Percentiles rank a stretch among this genome's conserved stretches.
Conservation (phyloP, 2,113 vertebrate species). For the Corythaixoides concolor region DNA sequence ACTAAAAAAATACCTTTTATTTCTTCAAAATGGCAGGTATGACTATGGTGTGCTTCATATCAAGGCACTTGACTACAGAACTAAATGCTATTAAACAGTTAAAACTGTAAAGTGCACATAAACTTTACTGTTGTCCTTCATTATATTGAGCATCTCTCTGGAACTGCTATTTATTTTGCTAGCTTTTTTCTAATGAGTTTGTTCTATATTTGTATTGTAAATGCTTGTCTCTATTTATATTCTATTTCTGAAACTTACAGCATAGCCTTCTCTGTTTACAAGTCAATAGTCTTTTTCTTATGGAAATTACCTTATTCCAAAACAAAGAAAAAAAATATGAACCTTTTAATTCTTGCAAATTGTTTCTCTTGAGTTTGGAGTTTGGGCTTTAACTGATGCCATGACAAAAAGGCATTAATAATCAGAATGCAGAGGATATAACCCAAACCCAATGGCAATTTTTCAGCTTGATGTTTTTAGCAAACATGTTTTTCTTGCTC, state of each 20-base stretch:
- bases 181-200: neutral
- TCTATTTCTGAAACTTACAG: neutral
- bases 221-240: neutral
- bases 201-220: constrained; percentile 4
- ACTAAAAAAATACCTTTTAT: fast-evolving
- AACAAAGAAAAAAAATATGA: neutral
- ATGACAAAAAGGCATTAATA: neutral
- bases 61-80: neutral
- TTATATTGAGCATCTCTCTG: neutral
- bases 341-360: neutral
- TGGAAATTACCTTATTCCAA: neutral
- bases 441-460: neutral
- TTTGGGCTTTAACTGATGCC: neutral
- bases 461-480: neutral
- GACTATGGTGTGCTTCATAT: neutral
- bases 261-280: neutral
- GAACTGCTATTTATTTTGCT: constrained; percentile 20
- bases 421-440: neutral
- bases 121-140: neutral
- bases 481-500: neutral
- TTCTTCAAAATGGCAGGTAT: neutral
- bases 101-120: neutral
- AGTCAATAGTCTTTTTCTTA: neutral
- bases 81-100: neutral
- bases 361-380: neutral